phyloP scores from a whole-genome alignment of 2,797 vertebrate species.

The Halcyon leucocephala region DNA sequence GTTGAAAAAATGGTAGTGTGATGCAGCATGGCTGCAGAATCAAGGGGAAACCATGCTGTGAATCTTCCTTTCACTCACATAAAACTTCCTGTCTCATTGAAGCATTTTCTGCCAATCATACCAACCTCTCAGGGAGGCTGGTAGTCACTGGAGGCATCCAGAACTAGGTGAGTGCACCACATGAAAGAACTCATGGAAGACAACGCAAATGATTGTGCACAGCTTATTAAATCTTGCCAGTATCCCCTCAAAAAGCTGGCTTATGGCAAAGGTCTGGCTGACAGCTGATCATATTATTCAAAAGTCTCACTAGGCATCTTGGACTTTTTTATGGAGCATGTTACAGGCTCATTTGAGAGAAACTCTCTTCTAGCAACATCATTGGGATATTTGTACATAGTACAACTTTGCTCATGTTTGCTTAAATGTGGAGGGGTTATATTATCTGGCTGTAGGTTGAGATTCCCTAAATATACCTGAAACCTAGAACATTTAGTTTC shows the following conservation, averaged over 20 bases:
- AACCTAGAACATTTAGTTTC: not conserved
- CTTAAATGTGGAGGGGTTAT: not conserved
- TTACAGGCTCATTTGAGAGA: not conserved
- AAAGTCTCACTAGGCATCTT: not conserved
- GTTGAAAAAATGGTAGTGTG: not conserved
- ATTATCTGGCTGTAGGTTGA: not conserved
- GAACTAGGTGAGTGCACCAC: fast-evolving
- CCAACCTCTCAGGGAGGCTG: not conserved
- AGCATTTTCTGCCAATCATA: not conserved
- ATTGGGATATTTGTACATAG: not conserved
- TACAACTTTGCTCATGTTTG: not conserved
- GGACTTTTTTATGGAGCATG: not conserved
- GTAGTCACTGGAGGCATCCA: not conserved
- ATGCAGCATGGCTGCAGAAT: not conserved
- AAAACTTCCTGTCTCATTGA: not conserved
- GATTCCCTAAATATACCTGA: not conserved
- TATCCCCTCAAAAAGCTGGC: not conserved
- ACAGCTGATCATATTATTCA: not conserved
- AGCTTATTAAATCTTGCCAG: not conserved
- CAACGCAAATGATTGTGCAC: not conserved
- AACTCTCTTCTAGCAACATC: not conserved
- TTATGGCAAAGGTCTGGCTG: not conserved
- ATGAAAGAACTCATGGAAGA: not conserved
- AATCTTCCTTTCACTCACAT: not conserved
- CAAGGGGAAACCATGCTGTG: not conserved